These are phyloP conservation scores for Lampris incognitus DNA, from an alignment of 2,113 vertebrate genomes.

Conservation along the genomic window DNA sequence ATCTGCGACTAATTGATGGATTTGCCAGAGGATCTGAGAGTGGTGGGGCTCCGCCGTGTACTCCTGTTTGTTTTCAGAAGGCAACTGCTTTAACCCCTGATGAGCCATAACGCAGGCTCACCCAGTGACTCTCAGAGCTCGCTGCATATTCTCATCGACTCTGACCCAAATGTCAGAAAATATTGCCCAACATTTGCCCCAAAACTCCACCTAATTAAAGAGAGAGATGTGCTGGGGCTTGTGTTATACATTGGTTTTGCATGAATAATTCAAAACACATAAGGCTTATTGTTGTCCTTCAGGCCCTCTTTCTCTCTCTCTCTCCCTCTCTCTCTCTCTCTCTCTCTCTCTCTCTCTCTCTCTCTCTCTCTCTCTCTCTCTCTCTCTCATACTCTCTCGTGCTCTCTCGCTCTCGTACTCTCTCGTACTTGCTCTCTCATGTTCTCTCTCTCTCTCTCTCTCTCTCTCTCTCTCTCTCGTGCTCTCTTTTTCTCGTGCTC, in stretches of 20 bases:
- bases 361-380: too few species aligned
- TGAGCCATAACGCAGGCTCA: constrained; percentile 13
- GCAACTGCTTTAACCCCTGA: constrained; percentile 72
- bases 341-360: too few species aligned
- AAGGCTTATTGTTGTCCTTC: constrained; percentile 58
- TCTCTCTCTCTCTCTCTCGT: constrained; percentile 44
- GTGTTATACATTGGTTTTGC: constrained; percentile 59
- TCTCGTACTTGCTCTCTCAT: too few species aligned
- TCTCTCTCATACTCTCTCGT: too few species aligned
- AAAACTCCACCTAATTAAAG: constrained; percentile 73
- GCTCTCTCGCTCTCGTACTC: too few species aligned
- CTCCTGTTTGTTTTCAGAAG: constrained; percentile 76
- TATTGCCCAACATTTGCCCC: constrained; percentile 58
- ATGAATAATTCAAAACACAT: constrained; percentile 79
- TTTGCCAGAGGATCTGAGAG: constrained; percentile 81
- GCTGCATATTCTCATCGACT: constrained; percentile 48
- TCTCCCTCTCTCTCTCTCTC: too few species aligned
- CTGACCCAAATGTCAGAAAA: constrained; percentile 63
- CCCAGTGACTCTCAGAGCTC: constrained; percentile 17
- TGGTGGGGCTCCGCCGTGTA: constrained; percentile 64
- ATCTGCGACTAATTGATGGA: constrained; percentile 85
- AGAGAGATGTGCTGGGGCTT: constrained; percentile 53
- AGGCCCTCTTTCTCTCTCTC: constrained; percentile 33
- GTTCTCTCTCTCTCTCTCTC: too few species aligned
- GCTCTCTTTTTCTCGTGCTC: constrained; percentile 34